Conservation (phyloP, 2,797 vertebrate genomes). For the Cyclopterus lumpus region DNA sequence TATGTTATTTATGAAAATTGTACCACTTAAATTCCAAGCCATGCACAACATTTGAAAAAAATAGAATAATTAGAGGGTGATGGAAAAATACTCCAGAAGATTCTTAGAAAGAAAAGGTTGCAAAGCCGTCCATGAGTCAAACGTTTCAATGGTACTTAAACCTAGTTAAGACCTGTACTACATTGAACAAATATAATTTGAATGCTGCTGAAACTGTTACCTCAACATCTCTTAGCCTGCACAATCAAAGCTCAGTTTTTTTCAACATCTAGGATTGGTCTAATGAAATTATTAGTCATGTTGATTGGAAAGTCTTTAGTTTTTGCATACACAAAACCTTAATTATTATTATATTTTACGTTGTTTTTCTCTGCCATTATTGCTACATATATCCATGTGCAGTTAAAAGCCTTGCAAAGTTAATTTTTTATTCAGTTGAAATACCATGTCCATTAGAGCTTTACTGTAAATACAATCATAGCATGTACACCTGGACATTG, state of each 20-base stretch:
- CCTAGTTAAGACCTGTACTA: not conserved
- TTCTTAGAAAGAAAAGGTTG: not conserved
- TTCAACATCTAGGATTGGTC: not conserved
- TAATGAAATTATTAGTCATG: not conserved
- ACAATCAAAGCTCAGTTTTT: too few species aligned
- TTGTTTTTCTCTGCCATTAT: not conserved
- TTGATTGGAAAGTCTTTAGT: not conserved
- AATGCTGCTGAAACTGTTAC: not conserved
- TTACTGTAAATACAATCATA: not conserved
- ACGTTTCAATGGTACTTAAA: not conserved
- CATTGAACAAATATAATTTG: not conserved
- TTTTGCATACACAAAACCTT: not conserved
- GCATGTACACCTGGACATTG: constrained; percentile 3
- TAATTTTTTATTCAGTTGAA: not conserved
- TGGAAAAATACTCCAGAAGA: not conserved
- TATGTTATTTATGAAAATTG: too few species aligned
- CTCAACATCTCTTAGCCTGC: not conserved
- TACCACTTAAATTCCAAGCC: not conserved
- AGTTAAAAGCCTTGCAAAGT: not conserved
- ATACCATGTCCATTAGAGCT: not conserved
- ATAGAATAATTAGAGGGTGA: not conserved
- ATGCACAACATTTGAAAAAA: not conserved
- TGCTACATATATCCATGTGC: not conserved
- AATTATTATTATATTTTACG: not conserved
- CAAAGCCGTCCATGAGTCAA: not conserved